Conservation (phyloP, 2,888 invertebrate species). For the Rotaria magnacalcarata region DNA sequence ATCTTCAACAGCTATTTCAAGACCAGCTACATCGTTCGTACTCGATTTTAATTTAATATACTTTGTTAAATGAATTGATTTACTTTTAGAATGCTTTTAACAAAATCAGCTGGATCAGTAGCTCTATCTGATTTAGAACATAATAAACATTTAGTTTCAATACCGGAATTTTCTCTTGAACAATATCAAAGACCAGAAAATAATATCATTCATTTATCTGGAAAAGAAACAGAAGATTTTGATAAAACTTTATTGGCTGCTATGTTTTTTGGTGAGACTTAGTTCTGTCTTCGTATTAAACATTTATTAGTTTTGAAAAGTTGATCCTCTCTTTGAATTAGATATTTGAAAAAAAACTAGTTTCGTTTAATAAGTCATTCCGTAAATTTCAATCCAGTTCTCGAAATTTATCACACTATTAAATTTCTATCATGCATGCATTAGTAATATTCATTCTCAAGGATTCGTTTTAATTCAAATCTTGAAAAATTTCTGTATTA, state of each 20-base stretch:
- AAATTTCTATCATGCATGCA: too few species aligned
- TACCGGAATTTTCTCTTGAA: not conserved
- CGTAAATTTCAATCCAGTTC: too few species aligned
- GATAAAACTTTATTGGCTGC: not conserved
- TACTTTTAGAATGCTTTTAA: not conserved
- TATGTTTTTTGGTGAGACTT: not conserved
- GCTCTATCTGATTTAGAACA: not conserved
- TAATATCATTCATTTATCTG: not conserved
- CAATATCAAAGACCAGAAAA: not conserved
- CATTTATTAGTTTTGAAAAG: not conserved
- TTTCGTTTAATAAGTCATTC: too few species aligned
- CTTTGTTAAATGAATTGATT: not conserved
- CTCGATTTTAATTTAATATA: not conserved
- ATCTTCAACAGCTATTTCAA: slow-evolving; percentile 28
- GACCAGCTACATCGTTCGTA: not conserved
- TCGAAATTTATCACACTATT: too few species aligned
- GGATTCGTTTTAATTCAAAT: too few species aligned
- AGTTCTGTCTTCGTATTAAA: too few species aligned
- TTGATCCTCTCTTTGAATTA: not conserved
- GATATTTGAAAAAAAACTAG: too few species aligned
- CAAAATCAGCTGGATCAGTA: slow-evolving; percentile 1
- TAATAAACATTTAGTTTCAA: not conserved
- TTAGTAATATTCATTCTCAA: too few species aligned
- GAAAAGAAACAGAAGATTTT: not conserved
- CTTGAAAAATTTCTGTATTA: too few species aligned